phyloP scores from a whole-genome alignment of 2,113 vertebrate genomes.

The Elephantulus edwardii region DNA sequence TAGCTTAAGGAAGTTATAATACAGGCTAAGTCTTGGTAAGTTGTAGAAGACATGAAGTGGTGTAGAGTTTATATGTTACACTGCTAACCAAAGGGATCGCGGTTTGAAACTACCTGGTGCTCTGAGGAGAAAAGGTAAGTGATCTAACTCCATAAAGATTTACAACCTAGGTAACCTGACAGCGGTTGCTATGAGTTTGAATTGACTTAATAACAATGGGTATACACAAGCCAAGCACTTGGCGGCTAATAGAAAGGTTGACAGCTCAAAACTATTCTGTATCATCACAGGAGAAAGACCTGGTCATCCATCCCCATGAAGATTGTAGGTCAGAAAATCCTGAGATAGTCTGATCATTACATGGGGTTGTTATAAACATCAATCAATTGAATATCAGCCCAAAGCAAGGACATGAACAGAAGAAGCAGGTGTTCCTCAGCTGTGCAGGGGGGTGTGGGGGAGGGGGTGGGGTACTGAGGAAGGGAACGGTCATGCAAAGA shows the following conservation, averaged over 20 bases:
- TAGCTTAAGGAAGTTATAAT: neutral
- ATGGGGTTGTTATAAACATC: neutral
- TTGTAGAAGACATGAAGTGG: too few species aligned
- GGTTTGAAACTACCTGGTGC: too few species aligned
- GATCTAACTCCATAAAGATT: too few species aligned
- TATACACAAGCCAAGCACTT: neutral
- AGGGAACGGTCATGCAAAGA: too few species aligned
- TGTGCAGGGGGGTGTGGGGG: neutral
- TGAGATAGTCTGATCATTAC: neutral
- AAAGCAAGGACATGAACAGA: neutral
- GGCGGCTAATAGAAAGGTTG: neutral
- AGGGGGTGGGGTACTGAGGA: neutral
- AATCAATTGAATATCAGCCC: neutral
- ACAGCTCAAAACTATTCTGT: neutral
- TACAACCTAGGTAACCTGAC: too few species aligned
- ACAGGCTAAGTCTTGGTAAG: too few species aligned
- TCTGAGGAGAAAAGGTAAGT: too few species aligned
- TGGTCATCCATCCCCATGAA: neutral
- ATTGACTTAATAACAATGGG: neutral
- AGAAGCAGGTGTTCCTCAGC: neutral
- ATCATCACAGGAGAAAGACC: neutral
- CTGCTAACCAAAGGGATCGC: too few species aligned
- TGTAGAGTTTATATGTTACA: too few species aligned
- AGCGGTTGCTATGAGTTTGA: neutral
- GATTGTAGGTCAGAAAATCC: neutral